Evolutionary conservation across 2,113 vertebrate species (phyloP), one percentile per base, ranked within the genome.

Genomic region (Notechis scutatus): DNA sequence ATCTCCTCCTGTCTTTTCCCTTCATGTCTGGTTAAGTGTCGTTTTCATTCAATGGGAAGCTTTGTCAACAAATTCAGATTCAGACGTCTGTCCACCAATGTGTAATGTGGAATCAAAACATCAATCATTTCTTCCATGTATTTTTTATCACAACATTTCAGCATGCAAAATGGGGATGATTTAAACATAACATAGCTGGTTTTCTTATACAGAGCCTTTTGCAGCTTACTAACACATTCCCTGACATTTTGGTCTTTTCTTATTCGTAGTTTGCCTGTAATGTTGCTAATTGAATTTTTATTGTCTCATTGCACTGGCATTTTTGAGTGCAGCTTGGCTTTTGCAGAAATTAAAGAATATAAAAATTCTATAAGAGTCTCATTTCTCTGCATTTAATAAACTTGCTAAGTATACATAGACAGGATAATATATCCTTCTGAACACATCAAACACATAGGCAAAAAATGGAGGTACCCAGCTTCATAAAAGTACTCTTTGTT

Each of bases 131-230:
- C 11, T 34, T 18, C 45, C 92, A 21, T 93, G 10, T 92, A 18
- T 86, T 90, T 91, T 50, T 34, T 85, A 89, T 94, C 56, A 85
- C 52, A 42, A 89, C 91, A 50, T 45, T 87, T 42, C 91, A 90
- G 94, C 69, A 93, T 92, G 93, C 42, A 55, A 90, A 61, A 86
- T 89, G 24, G 0, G 0, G 57, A 85, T 93, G 87, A n/a, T 81
- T 93, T 81, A 92, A 94, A 93, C 93, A 90, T 89, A 95, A 55
- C n/a, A 74, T 92, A 91, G 55, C 34, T 91, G 92, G 14, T 59
- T 45, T 52, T 81, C 50, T 59, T 29, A 39, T 61, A 9, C 24
- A 55, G 42, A 50, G 4, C 5, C 90, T 89, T 91, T 88, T 85
- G 39, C n/a, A 52, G 24, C 86, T 94, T 89, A 57, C 45, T 24